Evolutionary conservation across 2,797 vertebrate species (phyloP).

Genomic region (Gallinago stenura): DNA sequence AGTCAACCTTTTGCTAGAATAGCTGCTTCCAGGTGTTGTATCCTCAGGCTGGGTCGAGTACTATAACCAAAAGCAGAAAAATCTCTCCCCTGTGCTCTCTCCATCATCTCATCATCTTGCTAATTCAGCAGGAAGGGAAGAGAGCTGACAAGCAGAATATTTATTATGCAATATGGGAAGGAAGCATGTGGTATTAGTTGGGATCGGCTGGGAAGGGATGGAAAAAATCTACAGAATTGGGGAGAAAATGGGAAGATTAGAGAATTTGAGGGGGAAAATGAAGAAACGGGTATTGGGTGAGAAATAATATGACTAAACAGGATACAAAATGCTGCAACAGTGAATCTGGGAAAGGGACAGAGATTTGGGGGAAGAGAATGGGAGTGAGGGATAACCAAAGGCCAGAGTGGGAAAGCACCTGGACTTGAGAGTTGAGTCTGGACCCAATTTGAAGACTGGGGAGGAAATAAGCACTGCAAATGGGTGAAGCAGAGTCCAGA

Average conservation of each 20-base stretch:
- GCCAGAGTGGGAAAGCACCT: neutral
- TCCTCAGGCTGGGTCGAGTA: neutral
- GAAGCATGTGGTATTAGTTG: neutral
- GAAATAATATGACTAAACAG: neutral
- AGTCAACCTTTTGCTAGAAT: neutral
- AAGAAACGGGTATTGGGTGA: neutral
- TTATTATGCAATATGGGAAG: neutral
- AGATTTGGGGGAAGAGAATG: neutral
- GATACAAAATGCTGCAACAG: neutral
- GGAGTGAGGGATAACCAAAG: neutral
- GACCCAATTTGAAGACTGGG: neutral
- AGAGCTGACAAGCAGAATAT: neutral
- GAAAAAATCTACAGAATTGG: neutral
- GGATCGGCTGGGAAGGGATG: neutral
- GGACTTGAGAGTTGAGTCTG: neutral
- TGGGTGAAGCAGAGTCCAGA: neutral
- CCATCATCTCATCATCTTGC: neutral
- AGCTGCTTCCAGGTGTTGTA: neutral
- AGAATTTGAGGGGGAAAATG: neutral
- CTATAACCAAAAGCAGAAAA: neutral
- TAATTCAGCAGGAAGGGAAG: neutral
- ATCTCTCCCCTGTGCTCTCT: neutral
- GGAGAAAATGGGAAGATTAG: neutral
- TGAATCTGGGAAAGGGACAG: neutral
- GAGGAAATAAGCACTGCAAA: neutral